These are phyloP conservation scores for Nasonia oneida DNA, from an alignment of 2,888 invertebrate species.

Conservation along the genomic window DNA sequence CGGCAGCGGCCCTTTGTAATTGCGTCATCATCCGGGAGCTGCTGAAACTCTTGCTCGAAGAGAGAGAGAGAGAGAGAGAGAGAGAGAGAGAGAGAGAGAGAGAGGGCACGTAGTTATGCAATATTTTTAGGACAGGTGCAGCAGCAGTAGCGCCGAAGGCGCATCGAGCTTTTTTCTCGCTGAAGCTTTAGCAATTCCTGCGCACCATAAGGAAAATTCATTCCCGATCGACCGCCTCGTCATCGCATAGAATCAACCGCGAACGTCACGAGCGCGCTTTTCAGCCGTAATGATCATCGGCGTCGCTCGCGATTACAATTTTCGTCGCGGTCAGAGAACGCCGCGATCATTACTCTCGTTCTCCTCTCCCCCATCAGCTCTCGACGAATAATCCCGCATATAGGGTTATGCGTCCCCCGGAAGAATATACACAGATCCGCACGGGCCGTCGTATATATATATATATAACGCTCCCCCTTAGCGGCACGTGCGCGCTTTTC, in stretches of 20 bases:
- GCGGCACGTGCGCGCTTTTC: slow-evolving; percentile 3
- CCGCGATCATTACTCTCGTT: too few relatives aligned
- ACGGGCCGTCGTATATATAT: neutral
- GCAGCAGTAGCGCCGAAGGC: too few relatives aligned
- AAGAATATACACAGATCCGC: neutral
- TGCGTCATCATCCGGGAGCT: slow-evolving; percentile 16
- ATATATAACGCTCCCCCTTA: neutral
- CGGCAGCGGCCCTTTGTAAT: slow-evolving; percentile 13
- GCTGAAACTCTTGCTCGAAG: neutral
- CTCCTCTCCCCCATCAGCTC: neutral
- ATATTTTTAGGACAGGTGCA: slow-evolving; percentile 20
- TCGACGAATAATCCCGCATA: neutral
- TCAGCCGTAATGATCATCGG: too few relatives aligned
- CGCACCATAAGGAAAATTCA: too few relatives aligned
- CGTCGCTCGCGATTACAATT: too few relatives aligned
- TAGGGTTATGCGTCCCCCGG: too few relatives aligned
- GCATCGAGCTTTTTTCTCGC: too few relatives aligned
- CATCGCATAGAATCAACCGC: too few relatives aligned
- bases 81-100: neutral
- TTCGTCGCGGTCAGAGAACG: too few relatives aligned
- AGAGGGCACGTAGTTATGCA: slow-evolving; percentile 6
- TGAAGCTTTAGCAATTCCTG: too few relatives aligned
- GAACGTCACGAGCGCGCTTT: too few relatives aligned
- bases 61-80: neutral
- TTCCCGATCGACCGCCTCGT: too few relatives aligned